These are phyloP conservation scores for Gyrodactylus bullatarudis DNA, from an alignment of 1,140 invertebrate genomes.

Conservation along the genomic window DNA sequence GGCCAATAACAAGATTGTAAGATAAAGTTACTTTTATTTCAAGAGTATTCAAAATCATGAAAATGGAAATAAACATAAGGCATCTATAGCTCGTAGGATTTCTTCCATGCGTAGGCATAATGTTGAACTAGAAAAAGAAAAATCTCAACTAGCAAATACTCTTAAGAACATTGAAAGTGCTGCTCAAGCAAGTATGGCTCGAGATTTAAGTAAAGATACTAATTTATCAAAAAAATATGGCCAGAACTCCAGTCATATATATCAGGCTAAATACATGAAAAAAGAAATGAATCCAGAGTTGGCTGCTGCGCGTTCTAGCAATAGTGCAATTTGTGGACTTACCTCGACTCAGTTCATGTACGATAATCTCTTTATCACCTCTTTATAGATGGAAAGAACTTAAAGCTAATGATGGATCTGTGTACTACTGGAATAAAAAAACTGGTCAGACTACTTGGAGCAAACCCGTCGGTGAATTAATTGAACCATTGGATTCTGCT, in stretches of 20 bases:
- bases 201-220: background rate
- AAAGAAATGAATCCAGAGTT: background rate
- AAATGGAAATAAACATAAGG: background rate
- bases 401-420: background rate
- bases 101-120: background rate
- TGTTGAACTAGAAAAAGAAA: background rate
- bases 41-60: slow-evolving; percentile 3
- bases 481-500: background rate
- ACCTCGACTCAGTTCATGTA: background rate
- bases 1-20: slow-evolving; percentile 2
- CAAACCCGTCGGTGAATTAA: background rate
- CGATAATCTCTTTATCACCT: no score
- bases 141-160: background rate
- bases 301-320: background rate
- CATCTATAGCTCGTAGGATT: background rate
- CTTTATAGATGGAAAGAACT: background rate
- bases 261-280: background rate
- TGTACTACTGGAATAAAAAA: background rate
- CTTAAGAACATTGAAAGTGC: background rate
- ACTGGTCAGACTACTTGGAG: background rate
- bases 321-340: background rate
- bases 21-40: background rate
- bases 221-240: background rate
- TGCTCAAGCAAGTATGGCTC: background rate
- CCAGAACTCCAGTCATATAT: no score